phyloP scores from a whole-genome alignment of 2,888 invertebrate genomes.

The Nasonovia ribisnigri region DNA sequence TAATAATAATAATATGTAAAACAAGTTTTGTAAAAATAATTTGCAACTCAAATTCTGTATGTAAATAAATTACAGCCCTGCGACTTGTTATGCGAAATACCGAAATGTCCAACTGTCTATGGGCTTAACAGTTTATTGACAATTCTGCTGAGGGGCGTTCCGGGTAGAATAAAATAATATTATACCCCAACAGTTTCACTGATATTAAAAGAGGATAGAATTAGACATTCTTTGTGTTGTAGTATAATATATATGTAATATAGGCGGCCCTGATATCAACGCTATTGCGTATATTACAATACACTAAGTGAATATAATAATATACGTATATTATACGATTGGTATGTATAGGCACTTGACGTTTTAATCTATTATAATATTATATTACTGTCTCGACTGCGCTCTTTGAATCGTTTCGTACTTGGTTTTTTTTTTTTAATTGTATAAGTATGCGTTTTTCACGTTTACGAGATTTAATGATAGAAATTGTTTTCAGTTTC shows the following conservation, averaged over 20 bases:
- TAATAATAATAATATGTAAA: constrained; percentile 18
- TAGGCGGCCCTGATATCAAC: background rate
- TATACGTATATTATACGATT: background rate
- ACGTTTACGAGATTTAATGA: background rate
- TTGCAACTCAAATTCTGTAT: constrained; percentile 22
- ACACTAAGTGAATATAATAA: background rate
- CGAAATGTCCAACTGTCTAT: constrained; percentile 5
- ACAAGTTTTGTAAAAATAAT: constrained; percentile 27
- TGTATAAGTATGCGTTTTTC: background rate
- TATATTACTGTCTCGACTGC: background rate
- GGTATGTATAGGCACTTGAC: background rate
- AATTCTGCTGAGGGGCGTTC: background rate
- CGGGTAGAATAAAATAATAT: constrained; percentile 33
- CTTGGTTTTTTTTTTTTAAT: background rate
- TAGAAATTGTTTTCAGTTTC: constrained; percentile 28
- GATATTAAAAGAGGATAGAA: constrained; percentile 26
- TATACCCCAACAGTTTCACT: background rate
- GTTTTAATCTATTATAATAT: background rate
- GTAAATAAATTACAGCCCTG: background rate
- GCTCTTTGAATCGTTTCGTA: background rate
- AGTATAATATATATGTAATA: background rate
- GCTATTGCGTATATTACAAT: background rate
- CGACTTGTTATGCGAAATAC: background rate
- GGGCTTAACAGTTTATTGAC: constrained; percentile 22
- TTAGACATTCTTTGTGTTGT: background rate